Percentiles rank a stretch among this genome's conserved stretches.
Evolutionary conservation across 1,140 invertebrate species (phyloP).

Genomic region (Helicoverpa armigera): DNA sequence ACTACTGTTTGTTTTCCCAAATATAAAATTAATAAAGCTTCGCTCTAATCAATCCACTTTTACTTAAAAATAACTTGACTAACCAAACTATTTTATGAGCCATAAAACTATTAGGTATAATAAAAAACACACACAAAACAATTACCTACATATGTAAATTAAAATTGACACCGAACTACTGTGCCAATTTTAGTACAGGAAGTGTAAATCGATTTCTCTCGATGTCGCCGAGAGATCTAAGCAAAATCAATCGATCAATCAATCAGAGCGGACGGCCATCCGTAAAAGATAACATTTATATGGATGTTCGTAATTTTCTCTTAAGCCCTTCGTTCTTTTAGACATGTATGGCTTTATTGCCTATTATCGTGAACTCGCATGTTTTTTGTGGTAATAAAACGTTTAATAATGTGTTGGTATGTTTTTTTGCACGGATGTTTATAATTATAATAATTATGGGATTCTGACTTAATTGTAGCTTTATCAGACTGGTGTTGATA

Average conservation of each 20-base stretch:
- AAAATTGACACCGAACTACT: background rate
- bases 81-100: too few species aligned
- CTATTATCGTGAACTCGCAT: background rate
- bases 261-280: constrained; percentile 15
- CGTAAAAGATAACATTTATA: constrained; percentile 3
- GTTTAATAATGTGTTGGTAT: background rate
- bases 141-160: too few species aligned
- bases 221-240: constrained; percentile 8
- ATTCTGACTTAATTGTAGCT: too few species aligned
- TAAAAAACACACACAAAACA: too few species aligned
- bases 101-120: too few species aligned
- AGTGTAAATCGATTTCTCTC: constrained; percentile 25
- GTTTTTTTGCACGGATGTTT: background rate
- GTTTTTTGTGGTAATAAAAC: background rate
- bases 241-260: constrained; percentile 5
- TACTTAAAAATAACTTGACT: too few species aligned
- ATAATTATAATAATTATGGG: background rate
- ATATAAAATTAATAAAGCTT: too few species aligned
- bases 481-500: too few species aligned
- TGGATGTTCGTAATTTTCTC: constrained; percentile 16
- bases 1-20: too few species aligned
- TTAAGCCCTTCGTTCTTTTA: background rate
- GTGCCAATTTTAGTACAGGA: background rate
- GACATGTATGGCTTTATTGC: constrained; percentile 11
- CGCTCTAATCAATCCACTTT: too few species aligned